These are phyloP conservation scores for Tipula vernalis DNA, from an alignment of 2,888 invertebrate species.

Conservation along the genomic window DNA sequence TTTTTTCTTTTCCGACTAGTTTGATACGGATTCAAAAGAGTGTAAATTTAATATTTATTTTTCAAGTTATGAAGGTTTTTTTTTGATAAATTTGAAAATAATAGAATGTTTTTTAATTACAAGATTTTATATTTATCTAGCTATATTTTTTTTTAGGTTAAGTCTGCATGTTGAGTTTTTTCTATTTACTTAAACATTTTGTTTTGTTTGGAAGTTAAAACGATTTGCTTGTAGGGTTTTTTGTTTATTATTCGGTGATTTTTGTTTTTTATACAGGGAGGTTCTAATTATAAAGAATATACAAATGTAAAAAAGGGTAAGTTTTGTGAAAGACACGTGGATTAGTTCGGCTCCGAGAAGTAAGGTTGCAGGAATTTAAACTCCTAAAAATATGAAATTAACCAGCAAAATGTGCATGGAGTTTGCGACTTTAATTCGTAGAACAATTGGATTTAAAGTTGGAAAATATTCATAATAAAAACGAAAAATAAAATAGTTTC, in stretches of 20 bases:
- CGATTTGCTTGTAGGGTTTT: not conserved
- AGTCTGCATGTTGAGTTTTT: not conserved
- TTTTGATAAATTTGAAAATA: not conserved
- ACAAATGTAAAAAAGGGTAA: not conserved
- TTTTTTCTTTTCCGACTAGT: not conserved
- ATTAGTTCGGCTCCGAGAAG: not conserved
- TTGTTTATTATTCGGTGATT: not conserved
- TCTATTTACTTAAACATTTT: not conserved
- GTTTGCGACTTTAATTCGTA: too few species aligned
- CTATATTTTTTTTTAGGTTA: not conserved
- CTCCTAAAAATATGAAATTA: too few species aligned
- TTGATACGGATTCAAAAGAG: not conserved
- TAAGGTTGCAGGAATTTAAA: too few species aligned
- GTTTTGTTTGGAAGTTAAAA: not conserved
- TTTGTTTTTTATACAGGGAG: not conserved
- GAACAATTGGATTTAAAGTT: too few species aligned
- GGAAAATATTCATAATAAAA: too few species aligned
- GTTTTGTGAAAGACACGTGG: not conserved
- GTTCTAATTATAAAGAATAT: not conserved
- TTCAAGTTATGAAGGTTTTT: not conserved
- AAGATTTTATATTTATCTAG: not conserved
- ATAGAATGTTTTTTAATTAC: not conserved
- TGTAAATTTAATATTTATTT: not conserved
- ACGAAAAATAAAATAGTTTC: too few species aligned
- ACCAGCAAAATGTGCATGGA: too few species aligned